A percentile compares a stretch with the other conserved stretches of the same genome.
phyloP scores from a whole-genome alignment of 2,113 vertebrate genomes.

The Ramphastos sulfuratus region DNA sequence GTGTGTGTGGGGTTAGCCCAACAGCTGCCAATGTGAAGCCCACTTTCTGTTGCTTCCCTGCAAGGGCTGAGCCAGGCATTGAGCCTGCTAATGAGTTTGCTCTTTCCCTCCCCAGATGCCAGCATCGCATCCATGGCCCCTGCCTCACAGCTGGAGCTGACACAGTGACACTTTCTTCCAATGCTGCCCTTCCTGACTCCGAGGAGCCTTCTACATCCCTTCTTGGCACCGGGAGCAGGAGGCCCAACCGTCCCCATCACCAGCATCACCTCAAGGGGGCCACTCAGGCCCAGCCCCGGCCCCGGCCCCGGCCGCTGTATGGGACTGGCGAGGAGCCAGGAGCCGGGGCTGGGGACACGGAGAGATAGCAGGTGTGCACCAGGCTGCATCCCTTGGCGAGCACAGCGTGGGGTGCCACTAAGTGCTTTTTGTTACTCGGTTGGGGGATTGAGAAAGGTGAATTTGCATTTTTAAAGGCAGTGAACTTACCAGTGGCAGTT shows the following conservation, averaged over 20 bases:
- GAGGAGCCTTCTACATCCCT: not conserved
- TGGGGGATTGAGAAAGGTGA: not conserved
- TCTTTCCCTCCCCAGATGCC: slow-evolving; percentile 48
- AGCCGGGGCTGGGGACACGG: not conserved
- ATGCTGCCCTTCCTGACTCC: not conserved
- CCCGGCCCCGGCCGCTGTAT: accelerated
- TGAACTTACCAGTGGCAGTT: not conserved
- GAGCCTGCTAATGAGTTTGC: not conserved
- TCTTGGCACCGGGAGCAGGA: not conserved
- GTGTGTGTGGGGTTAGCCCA: not conserved
- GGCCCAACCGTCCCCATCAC: accelerated
- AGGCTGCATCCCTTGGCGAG: not conserved
- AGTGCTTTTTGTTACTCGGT: not conserved
- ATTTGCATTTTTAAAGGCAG: not conserved
- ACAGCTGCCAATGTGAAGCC: not conserved
- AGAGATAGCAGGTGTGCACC: not conserved
- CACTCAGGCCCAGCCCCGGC: not conserved
- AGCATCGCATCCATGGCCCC: not conserved
- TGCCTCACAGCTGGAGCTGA: not conserved
- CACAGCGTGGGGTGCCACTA: not conserved
- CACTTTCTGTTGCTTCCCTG: not conserved
- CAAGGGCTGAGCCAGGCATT: not conserved
- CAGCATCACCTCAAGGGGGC: accelerated
- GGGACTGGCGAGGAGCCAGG: not conserved
- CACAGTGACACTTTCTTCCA: not conserved